Conservation (phyloP, 2,888 invertebrate genomes). For the Epirrhoe tristata region DNA sequence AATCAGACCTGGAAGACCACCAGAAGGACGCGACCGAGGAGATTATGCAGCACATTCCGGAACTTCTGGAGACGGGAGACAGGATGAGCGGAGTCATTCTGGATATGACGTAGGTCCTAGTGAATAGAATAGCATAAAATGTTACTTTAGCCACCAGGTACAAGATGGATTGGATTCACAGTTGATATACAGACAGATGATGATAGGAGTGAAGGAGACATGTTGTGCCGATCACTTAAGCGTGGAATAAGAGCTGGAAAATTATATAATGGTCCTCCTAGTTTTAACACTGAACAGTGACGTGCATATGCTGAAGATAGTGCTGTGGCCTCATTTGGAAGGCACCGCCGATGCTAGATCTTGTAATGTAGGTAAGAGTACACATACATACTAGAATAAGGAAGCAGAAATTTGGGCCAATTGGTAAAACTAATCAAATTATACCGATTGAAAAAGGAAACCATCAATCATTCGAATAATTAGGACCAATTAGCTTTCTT, state of each 20-base stretch:
- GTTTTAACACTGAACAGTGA: too few relatives aligned
- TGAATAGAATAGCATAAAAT: too few relatives aligned
- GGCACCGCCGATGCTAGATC: neutral
- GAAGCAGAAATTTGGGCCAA: conserved; percentile 1
- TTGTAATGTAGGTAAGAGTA: too few relatives aligned
- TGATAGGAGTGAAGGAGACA: too few relatives aligned
- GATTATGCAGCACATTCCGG: conserved; percentile 62
- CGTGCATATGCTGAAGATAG: too few relatives aligned
- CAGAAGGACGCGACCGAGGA: conserved; percentile 56
- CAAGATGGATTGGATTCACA: neutral
- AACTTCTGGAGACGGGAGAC: conserved; percentile 58
- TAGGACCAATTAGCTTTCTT: conserved; percentile 14
- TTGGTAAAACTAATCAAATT: conserved; percentile 9
- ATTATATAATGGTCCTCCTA: too few relatives aligned
- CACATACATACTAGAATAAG: too few relatives aligned
- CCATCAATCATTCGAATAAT: conserved; percentile 20
- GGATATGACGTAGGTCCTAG: conserved; percentile 60
- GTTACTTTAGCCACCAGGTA: neutral
- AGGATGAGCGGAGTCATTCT: conserved; percentile 66
- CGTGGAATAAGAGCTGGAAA: too few relatives aligned
- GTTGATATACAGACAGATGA: too few relatives aligned
- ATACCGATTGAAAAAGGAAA: conserved; percentile 20
- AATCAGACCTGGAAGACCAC: conserved; percentile 55
- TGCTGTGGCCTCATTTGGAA: too few relatives aligned
- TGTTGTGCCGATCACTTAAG: too few relatives aligned